phyloP scores from a whole-genome alignment of 2,113 vertebrate genomes.

The Eublepharis macularius region DNA sequence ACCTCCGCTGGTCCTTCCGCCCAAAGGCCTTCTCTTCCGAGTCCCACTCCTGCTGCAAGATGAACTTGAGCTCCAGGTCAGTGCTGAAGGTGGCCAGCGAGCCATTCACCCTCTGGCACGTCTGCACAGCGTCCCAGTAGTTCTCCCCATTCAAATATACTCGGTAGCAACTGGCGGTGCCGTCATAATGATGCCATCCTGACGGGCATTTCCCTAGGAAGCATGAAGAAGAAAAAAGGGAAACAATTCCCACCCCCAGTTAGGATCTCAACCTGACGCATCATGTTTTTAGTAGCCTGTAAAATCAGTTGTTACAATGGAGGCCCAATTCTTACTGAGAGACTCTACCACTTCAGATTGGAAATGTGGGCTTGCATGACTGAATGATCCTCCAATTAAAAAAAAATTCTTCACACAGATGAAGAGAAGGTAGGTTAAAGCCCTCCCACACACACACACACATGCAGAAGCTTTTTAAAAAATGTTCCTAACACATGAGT shows the following conservation, averaged over 20 bases:
- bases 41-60: conserved; percentile 94
- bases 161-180: conserved; percentile 95
- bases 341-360: background rate
- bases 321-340: background rate
- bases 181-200: conserved; percentile 98
- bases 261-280: conserved; percentile 62
- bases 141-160: conserved; percentile 93
- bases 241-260: conserved; percentile 68
- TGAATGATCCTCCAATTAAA: background rate
- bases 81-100: conserved; percentile 94
- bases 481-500: no score
- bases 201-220: conserved; percentile 95
- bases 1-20: conserved; percentile 91
- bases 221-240: conserved; percentile 75
- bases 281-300: background rate
- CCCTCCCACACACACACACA: no score
- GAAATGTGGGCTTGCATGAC: background rate
- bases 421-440: background rate
- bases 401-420: background rate
- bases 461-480: no score
- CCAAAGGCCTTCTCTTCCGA: conserved; percentile 88
- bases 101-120: conserved; percentile 92
- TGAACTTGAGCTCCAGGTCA: conserved; percentile 94
- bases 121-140: conserved; percentile 97
- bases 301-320: background rate